phyloP scores from a whole-genome alignment of 2,888 invertebrate species.

The Hydraecia micacea region DNA sequence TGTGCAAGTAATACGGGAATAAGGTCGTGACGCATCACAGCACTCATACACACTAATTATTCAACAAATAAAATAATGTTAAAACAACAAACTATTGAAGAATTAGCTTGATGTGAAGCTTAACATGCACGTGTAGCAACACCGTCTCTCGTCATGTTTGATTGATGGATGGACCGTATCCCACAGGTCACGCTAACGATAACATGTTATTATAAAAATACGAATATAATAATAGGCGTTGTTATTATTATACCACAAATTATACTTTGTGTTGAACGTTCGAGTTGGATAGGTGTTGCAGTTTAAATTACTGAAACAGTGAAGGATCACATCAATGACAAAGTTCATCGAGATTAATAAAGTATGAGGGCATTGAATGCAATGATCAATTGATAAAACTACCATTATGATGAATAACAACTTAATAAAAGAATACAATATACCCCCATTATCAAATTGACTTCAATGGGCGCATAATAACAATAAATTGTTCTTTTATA shows the following conservation, averaged over 20 bases:
- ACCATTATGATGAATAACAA: conserved; percentile 54
- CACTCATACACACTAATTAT: conserved; percentile 74
- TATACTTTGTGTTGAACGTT: conserved; percentile 40
- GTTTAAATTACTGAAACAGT: conserved; percentile 23
- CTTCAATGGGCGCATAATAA: conserved; percentile 48
- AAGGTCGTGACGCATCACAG: conserved; percentile 82
- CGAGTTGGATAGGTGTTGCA: conserved; percentile 8
- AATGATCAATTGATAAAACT: conserved; percentile 41
- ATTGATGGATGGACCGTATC: conserved; percentile 75
- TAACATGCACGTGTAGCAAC: conserved; percentile 46
- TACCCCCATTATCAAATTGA: conserved; percentile 64
- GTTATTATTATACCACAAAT: conserved; percentile 53
- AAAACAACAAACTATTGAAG: conserved; percentile 54
- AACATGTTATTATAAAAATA: conserved; percentile 73
- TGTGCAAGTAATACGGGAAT: conserved; percentile 77
- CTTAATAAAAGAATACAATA: conserved; percentile 62
- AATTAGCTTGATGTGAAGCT: conserved; percentile 45
- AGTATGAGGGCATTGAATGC: conserved; percentile 44
- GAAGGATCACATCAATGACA: conserved; percentile 29
- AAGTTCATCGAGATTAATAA: conserved; percentile 40
- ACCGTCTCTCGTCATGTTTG: conserved; percentile 72
- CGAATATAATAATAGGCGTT: conserved; percentile 58
- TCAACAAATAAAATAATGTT: conserved; percentile 67
- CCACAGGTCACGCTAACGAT: conserved; percentile 75
- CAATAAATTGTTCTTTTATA: conserved; percentile 50